phyloP scores from a whole-genome alignment of 2,113 vertebrate genomes.

The Pseudopipra pipra region DNA sequence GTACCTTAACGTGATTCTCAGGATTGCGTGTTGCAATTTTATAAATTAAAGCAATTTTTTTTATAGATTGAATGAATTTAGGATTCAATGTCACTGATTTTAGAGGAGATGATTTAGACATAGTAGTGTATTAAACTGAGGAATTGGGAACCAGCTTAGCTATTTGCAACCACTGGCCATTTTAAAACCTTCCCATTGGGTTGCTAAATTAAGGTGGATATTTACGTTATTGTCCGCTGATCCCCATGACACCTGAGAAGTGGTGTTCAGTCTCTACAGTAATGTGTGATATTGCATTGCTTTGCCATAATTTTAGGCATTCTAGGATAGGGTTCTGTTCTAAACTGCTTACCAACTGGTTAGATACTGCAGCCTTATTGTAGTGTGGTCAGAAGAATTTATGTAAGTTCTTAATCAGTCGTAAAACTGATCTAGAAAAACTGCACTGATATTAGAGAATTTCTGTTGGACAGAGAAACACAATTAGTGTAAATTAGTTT shows the following conservation, averaged over 20 bases:
- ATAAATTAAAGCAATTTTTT: conserved; percentile 50
- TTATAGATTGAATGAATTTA: conserved; percentile 6
- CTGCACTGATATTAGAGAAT: neutral
- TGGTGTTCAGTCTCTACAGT: neutral
- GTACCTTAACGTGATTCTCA: neutral
- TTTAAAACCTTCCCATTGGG: neutral
- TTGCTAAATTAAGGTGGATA: conserved; percentile 19
- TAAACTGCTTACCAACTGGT: neutral
- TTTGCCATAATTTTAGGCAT: neutral
- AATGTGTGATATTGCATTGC: neutral
- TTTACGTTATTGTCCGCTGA: neutral
- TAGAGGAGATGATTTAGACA: neutral
- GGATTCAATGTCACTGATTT: conserved; percentile 36
- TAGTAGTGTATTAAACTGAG: conserved; percentile 8
- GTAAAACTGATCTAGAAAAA: neutral
- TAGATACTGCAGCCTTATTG: neutral
- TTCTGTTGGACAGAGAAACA: neutral
- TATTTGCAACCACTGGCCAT: neutral
- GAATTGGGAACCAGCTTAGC: neutral
- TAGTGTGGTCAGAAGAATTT: neutral
- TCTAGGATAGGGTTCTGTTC: neutral
- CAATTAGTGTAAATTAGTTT: neutral
- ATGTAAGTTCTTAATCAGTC: neutral
- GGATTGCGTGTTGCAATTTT: conserved; percentile 16
- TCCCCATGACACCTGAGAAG: neutral